Base-by-base conservation (phyloP, 2,113 vertebrate genomes). In the Thunnus maccoyii region DNA sequence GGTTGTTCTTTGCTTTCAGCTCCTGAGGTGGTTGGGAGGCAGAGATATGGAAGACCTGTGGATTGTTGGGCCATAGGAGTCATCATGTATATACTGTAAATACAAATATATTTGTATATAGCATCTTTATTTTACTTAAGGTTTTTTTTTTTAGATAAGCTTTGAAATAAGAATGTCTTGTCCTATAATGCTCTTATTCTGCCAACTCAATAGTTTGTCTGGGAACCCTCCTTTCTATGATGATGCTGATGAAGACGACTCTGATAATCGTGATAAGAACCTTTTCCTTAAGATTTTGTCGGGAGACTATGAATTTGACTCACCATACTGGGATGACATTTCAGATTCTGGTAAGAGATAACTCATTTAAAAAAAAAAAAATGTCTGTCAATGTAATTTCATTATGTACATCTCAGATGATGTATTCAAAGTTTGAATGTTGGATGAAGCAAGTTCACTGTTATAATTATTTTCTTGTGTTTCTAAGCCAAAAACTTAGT, bases 21-120 rank as follows among this genome's bases (percentile, higher is more conserved):
- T 91, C 98, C 98, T 0, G 98, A 99, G 89, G 96, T 99, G 85
- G 97, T 99, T 25, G 98, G 96, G 14, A 95, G 98, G 82, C 97
- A 99, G 94, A 94, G 97, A 90, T 99, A 99, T 1, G 98, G 98
- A 65, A 91, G 97, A 63, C 97, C 98, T 0, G 98, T 99, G 76
- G 98, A 99, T 92, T 99, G 97, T 89, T 99, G 98, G 98, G 98
- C 98, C 62, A 97, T 99, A 0, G 98, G 98, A 1, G 98, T 99
- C 94, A 99, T 98, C 95, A 99, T 99, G 96, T 99, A 99, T 86
- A 99, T 99, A 91, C 96, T 99, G 98, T 99, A 92, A 96, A 98
- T 96, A 27, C 13, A 4, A 16, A 20, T 20, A 20, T 4, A 7
- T 9, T 41, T 22, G 22, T 22, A 22, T 22, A 22, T 22, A 22